A percentile compares a stretch with the other conserved stretches of the same genome.
Evolutionary conservation across 2,797 vertebrate genomes (phyloP).

Genomic region (Pterois miles): DNA sequence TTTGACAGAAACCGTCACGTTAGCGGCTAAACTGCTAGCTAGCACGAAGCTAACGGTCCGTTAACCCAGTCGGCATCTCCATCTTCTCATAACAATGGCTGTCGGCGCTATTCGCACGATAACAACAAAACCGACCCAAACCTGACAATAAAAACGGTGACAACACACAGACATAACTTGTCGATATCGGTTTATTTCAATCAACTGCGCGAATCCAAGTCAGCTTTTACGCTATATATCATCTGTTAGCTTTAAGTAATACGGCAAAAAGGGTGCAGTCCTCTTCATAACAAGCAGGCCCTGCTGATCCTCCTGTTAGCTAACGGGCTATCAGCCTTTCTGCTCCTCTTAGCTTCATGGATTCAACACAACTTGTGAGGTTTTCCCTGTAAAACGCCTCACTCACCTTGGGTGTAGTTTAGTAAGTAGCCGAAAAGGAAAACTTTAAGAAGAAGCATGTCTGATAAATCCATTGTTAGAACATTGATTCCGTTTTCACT

Average conservation of each 20-base stretch:
- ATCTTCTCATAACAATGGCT: conserved; percentile 82
- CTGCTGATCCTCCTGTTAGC: conserved; percentile 69
- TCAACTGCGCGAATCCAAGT: not conserved
- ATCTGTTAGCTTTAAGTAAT: conserved; percentile 45
- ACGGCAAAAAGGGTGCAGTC: conserved; percentile 78
- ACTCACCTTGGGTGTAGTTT: conserved; percentile 81
- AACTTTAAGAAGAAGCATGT: conserved; percentile 76
- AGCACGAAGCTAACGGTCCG: conserved; percentile 63
- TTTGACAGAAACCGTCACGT: not conserved
- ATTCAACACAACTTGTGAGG: conserved; percentile 44
- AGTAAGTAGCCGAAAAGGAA: conserved; percentile 72
- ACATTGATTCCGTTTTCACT: conserved; percentile 82
- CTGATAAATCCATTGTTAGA: conserved; percentile 82
- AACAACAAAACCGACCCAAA: conserved; percentile 70
- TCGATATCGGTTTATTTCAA: not conserved
- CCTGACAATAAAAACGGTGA: conserved; percentile 52
- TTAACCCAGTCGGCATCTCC: conserved; percentile 65
- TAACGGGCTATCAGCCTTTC: conserved; percentile 64
- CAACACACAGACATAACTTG: conserved; percentile 42
- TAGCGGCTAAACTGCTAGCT: conserved; percentile 38
- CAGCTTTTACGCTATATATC: not conserved
- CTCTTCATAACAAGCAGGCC: conserved; percentile 81
- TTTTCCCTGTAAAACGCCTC: conserved; percentile 21
- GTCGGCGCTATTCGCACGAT: conserved; percentile 67
- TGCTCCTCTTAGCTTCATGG: conserved; percentile 48